phyloP scores from a whole-genome alignment of 2,113 vertebrate genomes.

The Microtus pennsylvanicus region DNA sequence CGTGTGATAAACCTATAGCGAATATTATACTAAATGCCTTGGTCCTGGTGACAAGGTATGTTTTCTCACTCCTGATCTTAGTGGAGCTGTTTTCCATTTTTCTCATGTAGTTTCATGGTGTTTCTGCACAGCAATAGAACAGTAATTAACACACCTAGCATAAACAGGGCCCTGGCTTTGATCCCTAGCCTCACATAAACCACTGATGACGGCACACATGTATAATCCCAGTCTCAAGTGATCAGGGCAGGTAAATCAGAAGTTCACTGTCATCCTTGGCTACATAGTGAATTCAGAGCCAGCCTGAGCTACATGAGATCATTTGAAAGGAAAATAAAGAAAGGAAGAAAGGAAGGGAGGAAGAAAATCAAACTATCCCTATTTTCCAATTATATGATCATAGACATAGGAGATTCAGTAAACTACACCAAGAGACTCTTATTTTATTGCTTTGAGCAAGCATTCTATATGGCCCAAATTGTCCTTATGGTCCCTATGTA shows the following conservation, averaged over 20 bases:
- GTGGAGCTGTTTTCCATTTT: background rate
- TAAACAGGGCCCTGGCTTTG: background rate
- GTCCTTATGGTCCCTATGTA: background rate
- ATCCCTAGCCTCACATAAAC: background rate
- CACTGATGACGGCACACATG: background rate
- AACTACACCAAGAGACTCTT: background rate
- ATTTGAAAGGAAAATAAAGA: background rate
- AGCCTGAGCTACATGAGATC: background rate
- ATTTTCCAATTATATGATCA: background rate
- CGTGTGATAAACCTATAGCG: background rate
- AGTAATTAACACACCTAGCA: background rate
- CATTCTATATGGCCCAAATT: background rate
- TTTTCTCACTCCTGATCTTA: background rate
- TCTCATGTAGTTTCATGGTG: background rate
- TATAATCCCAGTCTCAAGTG: background rate
- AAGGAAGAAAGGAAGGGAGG: background rate
- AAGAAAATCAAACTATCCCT: background rate
- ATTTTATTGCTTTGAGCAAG: background rate
- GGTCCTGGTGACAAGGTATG: background rate
- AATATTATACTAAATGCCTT: background rate
- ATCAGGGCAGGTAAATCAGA: background rate
- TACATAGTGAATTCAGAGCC: background rate
- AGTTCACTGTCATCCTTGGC: background rate
- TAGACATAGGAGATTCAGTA: background rate
- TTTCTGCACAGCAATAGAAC: background rate